Evolutionary conservation across 2,888 invertebrate species (phyloP).

Genomic region (Polyploca ridens): DNA sequence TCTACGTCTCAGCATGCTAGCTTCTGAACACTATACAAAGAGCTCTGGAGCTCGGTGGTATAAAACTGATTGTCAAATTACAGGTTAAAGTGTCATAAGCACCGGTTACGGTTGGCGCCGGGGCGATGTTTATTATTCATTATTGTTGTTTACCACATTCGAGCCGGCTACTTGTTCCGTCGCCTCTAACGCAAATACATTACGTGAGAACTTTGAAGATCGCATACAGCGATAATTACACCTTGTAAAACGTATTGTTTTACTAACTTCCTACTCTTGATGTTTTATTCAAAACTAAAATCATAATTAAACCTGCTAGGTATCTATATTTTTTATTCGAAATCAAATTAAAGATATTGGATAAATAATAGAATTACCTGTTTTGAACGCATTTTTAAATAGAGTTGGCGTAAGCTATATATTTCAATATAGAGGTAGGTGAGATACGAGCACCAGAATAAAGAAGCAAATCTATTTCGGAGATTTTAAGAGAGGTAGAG

Average conservation of each 20-base stretch:
- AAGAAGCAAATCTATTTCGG: neutral
- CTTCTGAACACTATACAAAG: slow-evolving; percentile 54
- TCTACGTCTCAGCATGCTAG: slow-evolving; percentile 66
- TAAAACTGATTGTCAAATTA: slow-evolving; percentile 76
- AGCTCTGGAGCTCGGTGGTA: slow-evolving; percentile 53
- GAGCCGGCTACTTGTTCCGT: slow-evolving; percentile 17
- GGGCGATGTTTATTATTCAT: slow-evolving; percentile 53
- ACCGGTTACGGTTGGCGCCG: slow-evolving; percentile 53
- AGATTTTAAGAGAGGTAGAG: too few species aligned
- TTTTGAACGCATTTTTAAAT: neutral
- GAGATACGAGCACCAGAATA: neutral
- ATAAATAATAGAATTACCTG: neutral
- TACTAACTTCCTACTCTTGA: slow-evolving; percentile 14
- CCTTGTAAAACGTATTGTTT: slow-evolving; percentile 8
- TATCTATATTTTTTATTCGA: neutral
- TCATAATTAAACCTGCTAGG: neutral
- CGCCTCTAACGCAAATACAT: slow-evolving; percentile 39
- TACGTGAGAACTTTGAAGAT: slow-evolving; percentile 39
- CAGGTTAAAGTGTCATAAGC: slow-evolving; percentile 76
- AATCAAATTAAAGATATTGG: neutral
- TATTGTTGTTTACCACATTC: slow-evolving; percentile 56
- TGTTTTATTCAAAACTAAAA: slow-evolving; percentile 3
- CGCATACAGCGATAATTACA: slow-evolving; percentile 34
- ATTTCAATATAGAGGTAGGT: neutral
- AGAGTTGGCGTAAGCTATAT: too few species aligned